Conservation (phyloP, 2,797 vertebrate species). For the Toxotes lorentzi region DNA sequence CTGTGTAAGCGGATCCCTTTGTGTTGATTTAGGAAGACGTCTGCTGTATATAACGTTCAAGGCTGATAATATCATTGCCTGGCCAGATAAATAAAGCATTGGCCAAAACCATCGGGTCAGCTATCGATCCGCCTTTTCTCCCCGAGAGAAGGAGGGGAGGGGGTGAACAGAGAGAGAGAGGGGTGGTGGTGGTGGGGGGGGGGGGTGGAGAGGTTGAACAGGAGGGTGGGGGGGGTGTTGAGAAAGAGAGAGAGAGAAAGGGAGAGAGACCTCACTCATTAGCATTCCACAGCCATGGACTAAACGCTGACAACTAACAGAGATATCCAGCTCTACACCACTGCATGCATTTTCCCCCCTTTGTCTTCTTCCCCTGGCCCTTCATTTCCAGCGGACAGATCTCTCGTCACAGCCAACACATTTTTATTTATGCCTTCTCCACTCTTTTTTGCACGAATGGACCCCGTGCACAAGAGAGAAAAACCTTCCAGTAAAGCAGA, state of each 20-base stretch:
- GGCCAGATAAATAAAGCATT: slow-evolving; percentile 90
- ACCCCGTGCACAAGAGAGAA: slow-evolving; percentile 69
- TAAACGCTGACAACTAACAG: slow-evolving; percentile 95
- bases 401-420: slow-evolving; percentile 84
- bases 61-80: slow-evolving; percentile 90
- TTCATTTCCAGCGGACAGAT: slow-evolving; percentile 86
- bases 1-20: slow-evolving; percentile 89
- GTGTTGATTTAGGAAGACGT: slow-evolving; percentile 94
- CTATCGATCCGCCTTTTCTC: slow-evolving; percentile 87
- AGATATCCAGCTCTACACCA: slow-evolving; percentile 93
- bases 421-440: slow-evolving; percentile 80
- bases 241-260: slow-evolving; percentile 49
- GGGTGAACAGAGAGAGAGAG: slow-evolving; percentile 49
- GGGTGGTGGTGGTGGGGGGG: slow-evolving; percentile 51
- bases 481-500: slow-evolving; percentile 63
- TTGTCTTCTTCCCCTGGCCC: slow-evolving; percentile 85
- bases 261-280: slow-evolving; percentile 86
- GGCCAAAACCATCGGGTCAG: slow-evolving; percentile 88
- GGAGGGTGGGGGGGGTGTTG: slow-evolving; percentile 33
- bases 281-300: slow-evolving; percentile 94
- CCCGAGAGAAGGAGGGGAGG: slow-evolving; percentile 77
- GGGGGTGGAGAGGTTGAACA: slow-evolving; percentile 41
- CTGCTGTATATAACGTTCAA: slow-evolving; percentile 92
- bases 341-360: slow-evolving; percentile 88
- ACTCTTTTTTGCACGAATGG: slow-evolving; percentile 67